These are phyloP conservation scores for Porphyrio hochstetteri DNA, from an alignment of 2,113 vertebrate species.

Conservation along the genomic window DNA sequence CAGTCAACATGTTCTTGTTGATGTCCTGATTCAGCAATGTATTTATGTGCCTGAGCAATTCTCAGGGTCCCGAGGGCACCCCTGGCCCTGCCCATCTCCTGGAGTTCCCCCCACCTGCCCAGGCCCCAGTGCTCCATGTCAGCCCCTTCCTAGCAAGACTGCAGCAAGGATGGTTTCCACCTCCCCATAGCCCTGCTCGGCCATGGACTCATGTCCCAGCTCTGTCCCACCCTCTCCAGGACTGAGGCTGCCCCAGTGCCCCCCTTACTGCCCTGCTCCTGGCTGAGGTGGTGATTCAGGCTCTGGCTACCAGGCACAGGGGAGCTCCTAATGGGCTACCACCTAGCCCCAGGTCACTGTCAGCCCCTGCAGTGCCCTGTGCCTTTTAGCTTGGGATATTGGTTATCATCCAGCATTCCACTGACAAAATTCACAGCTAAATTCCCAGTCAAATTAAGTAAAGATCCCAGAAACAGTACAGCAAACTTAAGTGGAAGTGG, in stretches of 20 bases:
- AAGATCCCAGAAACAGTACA: background rate
- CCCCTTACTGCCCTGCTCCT: too few species aligned
- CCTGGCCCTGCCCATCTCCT: fast-evolving
- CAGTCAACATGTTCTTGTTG: fast-evolving
- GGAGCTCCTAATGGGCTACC: background rate
- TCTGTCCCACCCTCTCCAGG: too few species aligned
- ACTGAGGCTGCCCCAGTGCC: too few species aligned
- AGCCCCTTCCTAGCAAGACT: fast-evolving
- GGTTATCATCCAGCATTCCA: background rate
- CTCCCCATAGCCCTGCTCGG: background rate
- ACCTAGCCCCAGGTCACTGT: background rate
- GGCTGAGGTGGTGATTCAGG: too few species aligned
- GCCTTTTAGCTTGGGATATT: background rate
- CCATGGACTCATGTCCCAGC: fast-evolving
- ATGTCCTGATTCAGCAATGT: background rate
- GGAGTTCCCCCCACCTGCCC: background rate
- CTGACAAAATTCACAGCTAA: background rate
- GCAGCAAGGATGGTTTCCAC: fast-evolving
- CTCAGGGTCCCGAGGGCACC: background rate
- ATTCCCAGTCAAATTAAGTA: background rate
- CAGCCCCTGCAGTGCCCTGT: background rate
- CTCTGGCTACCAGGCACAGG: too few species aligned
- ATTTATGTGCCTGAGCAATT: background rate
- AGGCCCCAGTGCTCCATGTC: fast-evolving
- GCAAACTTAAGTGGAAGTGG: background rate